Conservation (phyloP, 2,888 invertebrate species). For the Tetanocera ferruginea region DNA sequence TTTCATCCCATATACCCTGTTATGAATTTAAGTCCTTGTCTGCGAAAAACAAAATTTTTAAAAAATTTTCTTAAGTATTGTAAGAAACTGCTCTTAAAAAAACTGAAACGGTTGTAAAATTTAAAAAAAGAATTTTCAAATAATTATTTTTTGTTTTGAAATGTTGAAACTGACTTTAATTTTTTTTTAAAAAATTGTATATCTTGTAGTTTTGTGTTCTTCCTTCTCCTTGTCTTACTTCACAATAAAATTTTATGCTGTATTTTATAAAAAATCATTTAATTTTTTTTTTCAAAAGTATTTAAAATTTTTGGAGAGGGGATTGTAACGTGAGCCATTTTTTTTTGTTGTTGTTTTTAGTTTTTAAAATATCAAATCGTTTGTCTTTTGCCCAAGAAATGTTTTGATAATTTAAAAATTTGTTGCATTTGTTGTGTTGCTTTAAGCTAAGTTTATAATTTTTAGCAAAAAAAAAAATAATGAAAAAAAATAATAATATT, state of each 20-base stretch:
- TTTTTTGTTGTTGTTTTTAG: slow-evolving; percentile 41
- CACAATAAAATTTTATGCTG: background rate
- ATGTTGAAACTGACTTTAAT: background rate
- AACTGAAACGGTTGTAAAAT: too few species aligned
- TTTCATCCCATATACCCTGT: too few species aligned
- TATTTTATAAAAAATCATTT: background rate
- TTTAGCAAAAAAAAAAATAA: slow-evolving; percentile 49
- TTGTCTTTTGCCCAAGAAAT: slow-evolving; percentile 31
- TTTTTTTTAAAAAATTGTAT: background rate
- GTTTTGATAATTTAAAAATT: slow-evolving; percentile 39
- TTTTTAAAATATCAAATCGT: slow-evolving; percentile 33
- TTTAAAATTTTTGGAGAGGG: slow-evolving; percentile 63
- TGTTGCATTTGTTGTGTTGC: slow-evolving; percentile 34
- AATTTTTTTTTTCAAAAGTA: slow-evolving; percentile 5
- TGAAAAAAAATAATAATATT: slow-evolving; percentile 12
- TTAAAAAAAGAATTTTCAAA: background rate
- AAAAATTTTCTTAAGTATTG: too few species aligned
- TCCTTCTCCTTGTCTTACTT: slow-evolving; percentile 7
- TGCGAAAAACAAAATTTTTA: too few species aligned
- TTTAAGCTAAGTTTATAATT: slow-evolving; percentile 51
- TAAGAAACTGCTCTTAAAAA: too few species aligned
- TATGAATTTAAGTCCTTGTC: too few species aligned
- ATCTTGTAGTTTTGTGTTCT: background rate
- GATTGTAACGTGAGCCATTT: slow-evolving; percentile 57
- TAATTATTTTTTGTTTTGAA: background rate